These are phyloP conservation scores for Acanthococcus lagerstroemiae DNA, from an alignment of 2,888 invertebrate genomes.

Conservation along the genomic window DNA sequence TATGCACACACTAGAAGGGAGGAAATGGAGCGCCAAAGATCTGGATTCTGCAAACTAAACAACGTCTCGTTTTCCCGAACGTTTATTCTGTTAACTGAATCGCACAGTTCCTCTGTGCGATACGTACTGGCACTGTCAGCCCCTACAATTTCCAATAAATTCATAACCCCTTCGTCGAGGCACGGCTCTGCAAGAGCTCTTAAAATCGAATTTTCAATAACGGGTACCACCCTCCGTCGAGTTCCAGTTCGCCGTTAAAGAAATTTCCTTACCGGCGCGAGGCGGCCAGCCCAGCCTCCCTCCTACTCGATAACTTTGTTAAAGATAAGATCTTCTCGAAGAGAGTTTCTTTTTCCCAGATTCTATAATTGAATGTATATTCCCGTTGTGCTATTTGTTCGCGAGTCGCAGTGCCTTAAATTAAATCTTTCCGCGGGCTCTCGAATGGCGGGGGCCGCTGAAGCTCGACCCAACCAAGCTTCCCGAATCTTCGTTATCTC, in stretches of 20 bases:
- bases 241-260: too few relatives aligned
- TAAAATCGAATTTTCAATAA: conserved; percentile 27
- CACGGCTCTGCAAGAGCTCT: conserved; percentile 10
- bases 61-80: conserved; percentile 22
- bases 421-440: conserved; percentile 20
- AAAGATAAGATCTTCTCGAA: conserved; percentile 21
- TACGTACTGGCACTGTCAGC: too few relatives aligned
- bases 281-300: too few relatives aligned
- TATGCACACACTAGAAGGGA: background rate
- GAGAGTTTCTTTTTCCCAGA: conserved; percentile 26
- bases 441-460: background rate
- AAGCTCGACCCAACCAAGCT: too few relatives aligned
- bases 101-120: conserved; percentile 8
- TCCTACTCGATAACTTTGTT: conserved; percentile 14
- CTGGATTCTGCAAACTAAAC: conserved; percentile 21
- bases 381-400: conserved; percentile 26
- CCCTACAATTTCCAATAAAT: conserved; percentile 27
- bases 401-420: conserved; percentile 19
- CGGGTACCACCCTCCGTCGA: too few relatives aligned
- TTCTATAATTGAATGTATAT: conserved; percentile 29
- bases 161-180: conserved; percentile 13
- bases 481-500: conserved; percentile 25
- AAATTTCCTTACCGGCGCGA: too few relatives aligned
- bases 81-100: conserved; percentile 25
- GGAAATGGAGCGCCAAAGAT: background rate